These are phyloP conservation scores for Eretmocerus hayati DNA, from an alignment of 2,888 invertebrate species.

Conservation along the genomic window DNA sequence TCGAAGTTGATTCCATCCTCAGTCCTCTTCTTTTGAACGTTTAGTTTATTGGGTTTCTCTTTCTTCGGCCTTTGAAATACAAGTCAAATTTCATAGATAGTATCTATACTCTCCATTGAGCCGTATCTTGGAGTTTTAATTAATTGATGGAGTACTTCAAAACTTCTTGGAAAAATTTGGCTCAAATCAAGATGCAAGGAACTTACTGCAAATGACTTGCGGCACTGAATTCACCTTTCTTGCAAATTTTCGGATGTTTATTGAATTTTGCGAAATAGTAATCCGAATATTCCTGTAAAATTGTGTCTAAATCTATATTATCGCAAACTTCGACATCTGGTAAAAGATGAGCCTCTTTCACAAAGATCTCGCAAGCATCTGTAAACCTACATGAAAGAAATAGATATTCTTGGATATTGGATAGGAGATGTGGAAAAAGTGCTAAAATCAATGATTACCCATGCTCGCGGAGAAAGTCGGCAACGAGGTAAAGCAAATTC, in stretches of 20 bases:
- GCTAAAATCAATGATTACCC: slow-evolving; percentile 43
- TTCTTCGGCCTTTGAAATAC: slow-evolving; percentile 8
- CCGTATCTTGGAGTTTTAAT: neutral
- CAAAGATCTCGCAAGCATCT: slow-evolving; percentile 59
- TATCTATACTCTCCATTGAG: neutral
- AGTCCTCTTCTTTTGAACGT: slow-evolving; percentile 7
- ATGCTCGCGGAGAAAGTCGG: slow-evolving; percentile 61
- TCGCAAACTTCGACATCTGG: slow-evolving; percentile 74
- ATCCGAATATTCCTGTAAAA: slow-evolving; percentile 82
- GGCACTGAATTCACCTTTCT: slow-evolving; percentile 46
- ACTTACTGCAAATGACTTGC: too few species aligned
- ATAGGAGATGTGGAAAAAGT: neutral
- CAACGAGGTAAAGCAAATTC: slow-evolving; percentile 55
- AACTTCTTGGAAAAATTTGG: too few species aligned
- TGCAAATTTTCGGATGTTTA: slow-evolving; percentile 76
- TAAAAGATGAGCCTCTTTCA: slow-evolving; percentile 66
- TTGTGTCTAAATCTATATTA: slow-evolving; percentile 82
- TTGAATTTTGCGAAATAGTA: slow-evolving; percentile 81
- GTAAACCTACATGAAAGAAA: slow-evolving; percentile 43
- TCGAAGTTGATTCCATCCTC: slow-evolving; percentile 24
- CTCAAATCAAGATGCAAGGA: too few species aligned
- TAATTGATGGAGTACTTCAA: too few species aligned
- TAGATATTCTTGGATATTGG: neutral
- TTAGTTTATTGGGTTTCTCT: slow-evolving; percentile 5
- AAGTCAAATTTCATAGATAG: neutral